phyloP scores from a whole-genome alignment of 2,113 vertebrate genomes.

The Heterocephalus glaber region DNA sequence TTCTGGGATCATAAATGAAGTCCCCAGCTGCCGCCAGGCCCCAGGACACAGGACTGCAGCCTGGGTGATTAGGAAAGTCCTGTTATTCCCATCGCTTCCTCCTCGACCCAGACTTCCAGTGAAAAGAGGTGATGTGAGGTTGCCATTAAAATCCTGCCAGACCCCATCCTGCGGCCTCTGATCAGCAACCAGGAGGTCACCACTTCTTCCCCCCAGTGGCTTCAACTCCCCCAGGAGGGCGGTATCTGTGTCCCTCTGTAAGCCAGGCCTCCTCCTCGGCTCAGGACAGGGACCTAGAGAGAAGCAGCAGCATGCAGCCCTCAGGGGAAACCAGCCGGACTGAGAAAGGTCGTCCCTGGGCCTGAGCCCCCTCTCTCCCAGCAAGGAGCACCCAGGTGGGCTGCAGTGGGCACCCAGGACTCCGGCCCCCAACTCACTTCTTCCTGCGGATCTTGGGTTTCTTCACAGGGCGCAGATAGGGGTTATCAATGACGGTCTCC shows the following conservation, averaged over 20 bases:
- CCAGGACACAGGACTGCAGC: not conserved
- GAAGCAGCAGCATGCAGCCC: slow-evolving; percentile 56
- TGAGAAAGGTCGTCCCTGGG: not conserved
- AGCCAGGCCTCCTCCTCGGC: slow-evolving; percentile 46
- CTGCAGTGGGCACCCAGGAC: not conserved
- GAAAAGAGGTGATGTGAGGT: not conserved
- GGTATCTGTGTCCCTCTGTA: not conserved
- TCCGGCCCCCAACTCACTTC: slow-evolving; percentile 88
- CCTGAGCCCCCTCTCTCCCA: not conserved
- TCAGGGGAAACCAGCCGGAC: not conserved
- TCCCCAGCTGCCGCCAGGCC: not conserved
- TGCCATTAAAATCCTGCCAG: not conserved
- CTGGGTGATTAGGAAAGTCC: not conserved
- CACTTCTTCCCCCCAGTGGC: not conserved
- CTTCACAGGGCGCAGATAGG: slow-evolving; percentile 97
- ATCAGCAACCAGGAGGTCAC: not conserved
- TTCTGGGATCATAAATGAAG: not conserved
- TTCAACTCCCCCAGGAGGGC: not conserved
- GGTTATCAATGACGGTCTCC: slow-evolving; percentile 96
- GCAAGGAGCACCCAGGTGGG: not conserved
- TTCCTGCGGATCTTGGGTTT: slow-evolving; percentile 98
- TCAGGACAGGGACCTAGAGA: slow-evolving; percentile 77
- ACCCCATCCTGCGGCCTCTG: not conserved
- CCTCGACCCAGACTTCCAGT: not conserved
- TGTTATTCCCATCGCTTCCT: not conserved